Percentiles rank a stretch among this genome's conserved stretches.
Conservation (phyloP, 35 echinoderm and acorn worm genomes). For the Acanthaster planci region DNA sequence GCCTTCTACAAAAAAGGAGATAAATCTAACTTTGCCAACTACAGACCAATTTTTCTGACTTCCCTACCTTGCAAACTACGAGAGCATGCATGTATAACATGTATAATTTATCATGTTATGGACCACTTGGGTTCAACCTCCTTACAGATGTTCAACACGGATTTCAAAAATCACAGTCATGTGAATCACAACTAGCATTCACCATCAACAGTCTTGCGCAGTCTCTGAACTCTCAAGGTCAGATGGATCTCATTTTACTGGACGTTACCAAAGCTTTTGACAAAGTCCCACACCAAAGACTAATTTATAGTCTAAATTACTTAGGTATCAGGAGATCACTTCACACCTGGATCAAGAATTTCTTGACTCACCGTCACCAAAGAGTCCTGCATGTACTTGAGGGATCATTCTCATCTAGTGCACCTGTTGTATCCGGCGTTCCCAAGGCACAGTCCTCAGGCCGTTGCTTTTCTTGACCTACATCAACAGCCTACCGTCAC, state of each 20-base stretch:
- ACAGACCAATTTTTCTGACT: too few species aligned
- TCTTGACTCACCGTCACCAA: not conserved
- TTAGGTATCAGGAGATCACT: slow-evolving; percentile 31
- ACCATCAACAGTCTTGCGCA: not conserved
- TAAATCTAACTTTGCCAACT: too few species aligned
- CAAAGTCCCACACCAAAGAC: not conserved
- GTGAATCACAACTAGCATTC: not conserved
- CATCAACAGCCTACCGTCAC: slow-evolving; percentile 16
- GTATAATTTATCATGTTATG: too few species aligned
- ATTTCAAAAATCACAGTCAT: not conserved
- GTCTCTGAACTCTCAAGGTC: not conserved
- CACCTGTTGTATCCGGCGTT: slow-evolving; percentile 23
- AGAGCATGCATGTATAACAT: too few species aligned
- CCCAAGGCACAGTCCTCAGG: slow-evolving; percentile 29
- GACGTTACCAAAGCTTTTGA: not conserved
- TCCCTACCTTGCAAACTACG: too few species aligned
- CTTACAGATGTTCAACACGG: not conserved
- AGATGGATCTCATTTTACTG: not conserved
- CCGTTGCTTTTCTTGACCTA: slow-evolving; percentile 22
- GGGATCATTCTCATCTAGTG: slow-evolving; percentile 4
- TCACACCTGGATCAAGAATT: slow-evolving; percentile 41
- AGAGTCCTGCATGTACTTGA: slow-evolving; percentile 33
- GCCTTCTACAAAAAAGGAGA: too few species aligned
- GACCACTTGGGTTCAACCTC: too few species aligned
- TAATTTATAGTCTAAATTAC: not conserved